phyloP scores from a whole-genome alignment of 2,113 vertebrate genomes.

The Piaya cayana region DNA sequence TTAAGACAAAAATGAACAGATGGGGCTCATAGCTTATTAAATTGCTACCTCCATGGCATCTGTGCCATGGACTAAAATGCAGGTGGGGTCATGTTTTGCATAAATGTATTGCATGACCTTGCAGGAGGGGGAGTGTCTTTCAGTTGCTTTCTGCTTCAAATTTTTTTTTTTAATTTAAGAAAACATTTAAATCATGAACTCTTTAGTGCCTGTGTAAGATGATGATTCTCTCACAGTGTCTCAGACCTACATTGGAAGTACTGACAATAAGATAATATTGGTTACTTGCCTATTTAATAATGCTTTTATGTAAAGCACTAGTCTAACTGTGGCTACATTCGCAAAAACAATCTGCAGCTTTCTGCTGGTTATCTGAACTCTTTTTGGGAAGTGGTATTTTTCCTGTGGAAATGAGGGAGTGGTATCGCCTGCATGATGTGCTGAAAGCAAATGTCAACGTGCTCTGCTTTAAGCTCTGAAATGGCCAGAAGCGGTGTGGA shows the following conservation, averaged over 20 bases:
- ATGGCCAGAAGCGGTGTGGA: background rate
- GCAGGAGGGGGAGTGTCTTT: background rate
- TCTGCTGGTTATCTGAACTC: background rate
- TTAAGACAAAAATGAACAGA: conserved; percentile 61
- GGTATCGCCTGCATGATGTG: background rate
- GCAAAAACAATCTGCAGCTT: background rate
- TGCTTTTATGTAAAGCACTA: background rate
- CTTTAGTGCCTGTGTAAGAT: background rate
- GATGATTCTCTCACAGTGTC: background rate
- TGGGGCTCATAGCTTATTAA: conserved; percentile 49
- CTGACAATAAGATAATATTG: background rate
- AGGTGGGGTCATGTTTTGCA: conserved; percentile 13
- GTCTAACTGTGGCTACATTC: background rate
- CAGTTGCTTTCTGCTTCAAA: background rate
- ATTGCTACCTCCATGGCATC: conserved; percentile 36
- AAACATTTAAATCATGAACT: background rate
- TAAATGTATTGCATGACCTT: background rate
- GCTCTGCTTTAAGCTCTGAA: background rate
- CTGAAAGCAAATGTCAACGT: background rate
- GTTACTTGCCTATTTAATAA: conserved; percentile 2
- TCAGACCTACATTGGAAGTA: conserved; percentile 16
- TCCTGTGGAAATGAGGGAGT: background rate
- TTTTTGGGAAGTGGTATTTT: background rate
- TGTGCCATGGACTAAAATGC: conserved; percentile 11
- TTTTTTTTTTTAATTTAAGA: background rate